A percentile compares a stretch with the other conserved stretches of the same genome.
phyloP scores from a whole-genome alignment of 2,888 invertebrate genomes.

The Alloscopus bannaensis region DNA sequence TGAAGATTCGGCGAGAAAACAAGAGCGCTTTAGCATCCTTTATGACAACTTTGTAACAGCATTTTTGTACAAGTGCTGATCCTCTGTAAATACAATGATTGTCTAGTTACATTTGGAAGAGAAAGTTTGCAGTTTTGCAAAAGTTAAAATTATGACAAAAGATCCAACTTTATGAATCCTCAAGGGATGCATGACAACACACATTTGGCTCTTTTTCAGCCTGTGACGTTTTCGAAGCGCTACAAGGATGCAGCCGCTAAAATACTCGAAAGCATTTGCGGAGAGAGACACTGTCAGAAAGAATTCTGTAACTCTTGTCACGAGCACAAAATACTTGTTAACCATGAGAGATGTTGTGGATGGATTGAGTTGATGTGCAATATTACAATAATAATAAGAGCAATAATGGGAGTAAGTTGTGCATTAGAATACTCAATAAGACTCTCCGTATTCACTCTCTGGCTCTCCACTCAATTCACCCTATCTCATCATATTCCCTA shows the following conservation, averaged over 20 bases:
- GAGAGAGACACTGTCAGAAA: neutral
- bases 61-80: no score
- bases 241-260: no score
- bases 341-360: constrained; percentile 53
- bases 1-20: no score
- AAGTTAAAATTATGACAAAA: no score
- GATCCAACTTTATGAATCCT: no score
- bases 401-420: constrained; percentile 55
- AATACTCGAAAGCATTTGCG: neutral
- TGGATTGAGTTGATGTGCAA: constrained; percentile 63
- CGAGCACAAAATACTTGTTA: constrained; percentile 60
- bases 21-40: no score
- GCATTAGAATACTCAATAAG: constrained; percentile 46
- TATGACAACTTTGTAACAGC: no score
- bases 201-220: no score
- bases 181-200: no score
- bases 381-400: constrained; percentile 59
- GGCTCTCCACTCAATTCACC: constrained; percentile 55
- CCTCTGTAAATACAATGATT: no score
- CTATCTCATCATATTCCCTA: constrained; percentile 52
- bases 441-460: constrained; percentile 34
- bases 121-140: constrained; percentile 9
- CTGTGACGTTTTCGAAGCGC: no score
- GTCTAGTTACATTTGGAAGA: no score
- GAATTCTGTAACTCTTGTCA: constrained; percentile 61